These are phyloP conservation scores for Apamea anceps DNA, from an alignment of 2,888 invertebrate species.

Conservation along the genomic window DNA sequence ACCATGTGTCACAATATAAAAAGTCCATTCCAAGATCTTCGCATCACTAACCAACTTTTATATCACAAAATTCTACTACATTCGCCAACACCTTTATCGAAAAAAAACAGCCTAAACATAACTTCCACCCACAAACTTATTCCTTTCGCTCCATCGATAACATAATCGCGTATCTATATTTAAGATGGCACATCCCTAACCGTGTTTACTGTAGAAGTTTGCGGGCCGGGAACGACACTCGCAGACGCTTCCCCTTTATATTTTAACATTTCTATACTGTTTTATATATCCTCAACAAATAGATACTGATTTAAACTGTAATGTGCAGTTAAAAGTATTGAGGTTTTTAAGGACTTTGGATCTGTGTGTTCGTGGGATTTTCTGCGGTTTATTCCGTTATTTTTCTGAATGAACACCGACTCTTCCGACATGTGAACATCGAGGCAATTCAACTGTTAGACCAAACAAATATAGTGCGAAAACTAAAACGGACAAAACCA, in stretches of 20 bases:
- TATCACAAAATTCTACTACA: constrained; percentile 28
- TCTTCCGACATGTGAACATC: too few species aligned
- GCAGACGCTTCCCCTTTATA: constrained; percentile 65
- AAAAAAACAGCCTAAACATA: constrained; percentile 36
- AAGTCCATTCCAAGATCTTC: constrained; percentile 10
- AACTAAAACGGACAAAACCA: too few species aligned
- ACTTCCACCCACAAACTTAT: constrained; percentile 32
- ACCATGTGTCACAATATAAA: neutral
- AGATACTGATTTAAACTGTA: constrained; percentile 61
- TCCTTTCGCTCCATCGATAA: constrained; percentile 46
- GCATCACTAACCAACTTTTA: constrained; percentile 15
- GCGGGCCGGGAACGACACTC: constrained; percentile 65
- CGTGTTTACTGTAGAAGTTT: constrained; percentile 68
- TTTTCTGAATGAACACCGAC: too few species aligned
- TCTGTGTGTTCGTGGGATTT: too few species aligned
- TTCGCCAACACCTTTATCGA: constrained; percentile 21
- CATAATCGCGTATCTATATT: constrained; percentile 41
- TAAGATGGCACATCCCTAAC: constrained; percentile 60
- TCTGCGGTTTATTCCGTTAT: neutral
- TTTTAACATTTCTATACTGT: constrained; percentile 61
- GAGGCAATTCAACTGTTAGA: too few species aligned
- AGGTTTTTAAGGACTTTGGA: constrained; percentile 25
- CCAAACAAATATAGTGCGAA: too few species aligned
- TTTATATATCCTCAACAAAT: constrained; percentile 62
- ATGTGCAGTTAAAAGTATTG: constrained; percentile 64